Percentiles rank a stretch among this genome's conserved stretches.
phyloP scores from a whole-genome alignment of 1,140 invertebrate species.

The Aleiodes sp. region DNA sequence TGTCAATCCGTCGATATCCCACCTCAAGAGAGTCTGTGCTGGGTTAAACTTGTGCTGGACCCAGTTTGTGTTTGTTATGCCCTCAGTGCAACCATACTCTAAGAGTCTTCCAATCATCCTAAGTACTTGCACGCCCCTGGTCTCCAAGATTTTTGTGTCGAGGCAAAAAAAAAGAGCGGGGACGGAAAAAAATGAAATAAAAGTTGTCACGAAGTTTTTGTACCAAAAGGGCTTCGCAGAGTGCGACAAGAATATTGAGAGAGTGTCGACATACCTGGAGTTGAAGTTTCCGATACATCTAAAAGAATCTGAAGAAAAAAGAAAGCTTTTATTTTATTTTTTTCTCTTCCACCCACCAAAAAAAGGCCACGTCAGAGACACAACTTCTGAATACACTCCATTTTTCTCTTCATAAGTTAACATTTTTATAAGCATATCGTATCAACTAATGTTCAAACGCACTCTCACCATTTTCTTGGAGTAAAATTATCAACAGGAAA shows the following conservation, averaged over 20 bases:
- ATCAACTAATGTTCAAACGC: conserved; percentile 30
- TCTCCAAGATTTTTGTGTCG: conserved; percentile 15
- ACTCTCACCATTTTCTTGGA: background rate
- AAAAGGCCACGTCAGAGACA: too few species aligned
- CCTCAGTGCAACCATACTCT: conserved; percentile 13
- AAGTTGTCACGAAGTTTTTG: conserved; percentile 8
- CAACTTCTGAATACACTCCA: background rate
- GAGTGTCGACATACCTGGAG: background rate
- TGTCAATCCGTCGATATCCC: conserved; percentile 53
- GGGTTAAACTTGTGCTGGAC: conserved; percentile 16
- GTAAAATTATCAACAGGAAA: background rate
- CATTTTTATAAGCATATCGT: background rate
- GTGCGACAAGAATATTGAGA: conserved; percentile 37
- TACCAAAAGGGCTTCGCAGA: background rate
- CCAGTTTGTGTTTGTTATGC: conserved; percentile 46
- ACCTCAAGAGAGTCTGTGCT: background rate
- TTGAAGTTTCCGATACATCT: conserved; percentile 23
- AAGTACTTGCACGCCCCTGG: conserved; percentile 43
- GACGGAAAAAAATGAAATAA: conserved; percentile 6
- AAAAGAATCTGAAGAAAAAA: conserved; percentile 17
- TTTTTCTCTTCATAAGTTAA: background rate
- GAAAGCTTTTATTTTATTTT: conserved; percentile 3
- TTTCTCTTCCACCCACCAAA: background rate
- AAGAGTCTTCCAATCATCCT: conserved; percentile 52
- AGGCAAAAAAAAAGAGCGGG: background rate